Base-by-base conservation (phyloP, 2,797 vertebrate genomes). In the Acrossocheilus wenchowensis region DNA sequence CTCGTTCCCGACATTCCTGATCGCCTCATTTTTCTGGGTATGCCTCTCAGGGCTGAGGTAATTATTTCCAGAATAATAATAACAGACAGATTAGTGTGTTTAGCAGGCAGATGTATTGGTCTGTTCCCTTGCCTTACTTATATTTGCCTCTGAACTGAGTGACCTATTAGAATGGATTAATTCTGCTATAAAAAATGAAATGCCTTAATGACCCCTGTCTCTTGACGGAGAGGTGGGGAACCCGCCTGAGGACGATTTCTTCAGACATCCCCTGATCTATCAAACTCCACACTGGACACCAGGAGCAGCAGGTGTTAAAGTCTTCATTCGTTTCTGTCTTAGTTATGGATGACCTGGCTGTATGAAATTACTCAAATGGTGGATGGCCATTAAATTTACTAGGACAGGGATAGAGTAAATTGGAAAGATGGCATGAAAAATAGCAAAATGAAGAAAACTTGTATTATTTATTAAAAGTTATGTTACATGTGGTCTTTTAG, bases 41-140 rank as follows among this genome's bases (percentile, higher is more conserved):
- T 87, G 79, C 87, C 86, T 87, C 86, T 89, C 85, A 87, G 86
- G 86, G 68, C 73, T 60, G 84, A 85, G 64, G 85, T 90, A 89
- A 91, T 92, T 91, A 91, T 91, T 91, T 89, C 62, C 85, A 78
- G 87, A 89, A 89, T 90, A 91, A 90, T 90, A 92, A 92, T 89
- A 90, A 89, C 60, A 85, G 75, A 85, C 77, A 87, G 85, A 90
- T 90, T 87, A 90, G 84, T 77, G 83, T 88, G 85, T 90, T 90
- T 88, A 86, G 87, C 86, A 90, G 88, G 82, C 83, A 83, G 87
- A 84, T 86, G 79, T 90, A 87, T 90, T 88, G 78, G 71, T 4
- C 87, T 60, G 68, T 88, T 90, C 81, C 82, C 74, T 82, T 83
- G 74, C 66, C 68, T 84, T 69, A 64, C 81, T 87, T 87, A 48